These are phyloP conservation scores for Fregata magnificens DNA, from an alignment of 2,113 vertebrate species.

Conservation along the genomic window DNA sequence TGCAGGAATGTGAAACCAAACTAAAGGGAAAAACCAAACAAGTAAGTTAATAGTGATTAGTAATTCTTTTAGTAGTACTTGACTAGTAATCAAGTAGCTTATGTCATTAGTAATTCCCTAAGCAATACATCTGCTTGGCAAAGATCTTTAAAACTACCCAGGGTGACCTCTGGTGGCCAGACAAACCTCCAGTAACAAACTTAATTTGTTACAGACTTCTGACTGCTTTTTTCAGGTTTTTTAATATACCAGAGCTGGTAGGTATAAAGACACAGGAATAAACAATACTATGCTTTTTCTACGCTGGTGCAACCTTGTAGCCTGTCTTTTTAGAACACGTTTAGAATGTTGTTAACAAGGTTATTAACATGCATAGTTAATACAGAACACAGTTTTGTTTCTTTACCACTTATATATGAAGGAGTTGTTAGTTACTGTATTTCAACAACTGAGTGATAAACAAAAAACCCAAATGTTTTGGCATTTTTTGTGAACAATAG, in stretches of 20 bases:
- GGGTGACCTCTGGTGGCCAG: slow-evolving; percentile 18
- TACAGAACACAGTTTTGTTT: neutral
- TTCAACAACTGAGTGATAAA: neutral
- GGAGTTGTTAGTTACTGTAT: neutral
- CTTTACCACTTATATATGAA: neutral
- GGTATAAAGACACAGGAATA: neutral
- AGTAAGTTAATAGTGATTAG: neutral
- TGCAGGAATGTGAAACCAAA: neutral
- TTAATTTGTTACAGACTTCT: neutral
- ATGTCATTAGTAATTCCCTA: neutral
- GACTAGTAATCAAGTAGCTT: neutral
- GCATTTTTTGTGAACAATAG: neutral
- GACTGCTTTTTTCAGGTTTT: neutral
- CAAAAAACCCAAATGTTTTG: neutral
- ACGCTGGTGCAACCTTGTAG: neutral
- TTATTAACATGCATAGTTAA: neutral
- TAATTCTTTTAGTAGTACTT: neutral
- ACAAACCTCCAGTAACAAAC: neutral
- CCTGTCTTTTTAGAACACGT: neutral
- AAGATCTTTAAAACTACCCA: neutral
- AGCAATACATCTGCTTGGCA: neutral
- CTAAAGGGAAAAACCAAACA: neutral
- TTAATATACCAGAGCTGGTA: neutral
- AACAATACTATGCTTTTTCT: neutral
- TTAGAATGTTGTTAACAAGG: neutral